Evolutionary conservation across 2,113 vertebrate species (phyloP).

Genomic region (Nerophis ophidion): DNA sequence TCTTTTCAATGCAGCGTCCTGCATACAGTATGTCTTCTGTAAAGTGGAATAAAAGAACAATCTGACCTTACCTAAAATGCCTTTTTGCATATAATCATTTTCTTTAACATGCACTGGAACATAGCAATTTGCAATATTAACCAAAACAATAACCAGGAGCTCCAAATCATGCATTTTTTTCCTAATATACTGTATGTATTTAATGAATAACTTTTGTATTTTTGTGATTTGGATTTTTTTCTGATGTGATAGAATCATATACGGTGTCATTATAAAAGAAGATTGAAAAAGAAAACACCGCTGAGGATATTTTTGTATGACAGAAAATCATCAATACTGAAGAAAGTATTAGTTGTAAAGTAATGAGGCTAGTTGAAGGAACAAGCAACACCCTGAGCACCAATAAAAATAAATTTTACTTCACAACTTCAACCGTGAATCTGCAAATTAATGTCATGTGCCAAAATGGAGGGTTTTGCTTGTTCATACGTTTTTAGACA

Average conservation of each 20-base stretch:
- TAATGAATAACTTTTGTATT: constrained; percentile 32
- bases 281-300: constrained; percentile 7
- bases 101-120: constrained; percentile 47
- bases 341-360: constrained; percentile 18
- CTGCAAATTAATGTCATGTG: neutral
- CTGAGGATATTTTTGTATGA: constrained; percentile 53
- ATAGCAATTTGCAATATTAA: constrained; percentile 38
- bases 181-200: constrained; percentile 46
- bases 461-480: constrained; percentile 13
- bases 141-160: constrained; percentile 21
- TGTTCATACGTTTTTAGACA: constrained; percentile 26
- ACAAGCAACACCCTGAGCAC: constrained; percentile 21
- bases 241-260: constrained; percentile 30
- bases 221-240: constrained; percentile 57
- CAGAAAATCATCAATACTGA: constrained; percentile 23
- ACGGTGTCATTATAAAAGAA: constrained; percentile 8
- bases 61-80: neutral
- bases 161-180: constrained; percentile 35
- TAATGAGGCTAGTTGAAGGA: constrained; percentile 6
- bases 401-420: neutral
- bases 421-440: neutral
- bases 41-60: constrained; percentile 13
- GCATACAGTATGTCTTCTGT: constrained; percentile 21
- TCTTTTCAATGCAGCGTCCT: neutral
- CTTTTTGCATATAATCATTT: constrained; percentile 9